phyloP scores from a whole-genome alignment of 30 jellyfish, hydroid and myxozoan species.

The Hydractinia echinata region DNA sequence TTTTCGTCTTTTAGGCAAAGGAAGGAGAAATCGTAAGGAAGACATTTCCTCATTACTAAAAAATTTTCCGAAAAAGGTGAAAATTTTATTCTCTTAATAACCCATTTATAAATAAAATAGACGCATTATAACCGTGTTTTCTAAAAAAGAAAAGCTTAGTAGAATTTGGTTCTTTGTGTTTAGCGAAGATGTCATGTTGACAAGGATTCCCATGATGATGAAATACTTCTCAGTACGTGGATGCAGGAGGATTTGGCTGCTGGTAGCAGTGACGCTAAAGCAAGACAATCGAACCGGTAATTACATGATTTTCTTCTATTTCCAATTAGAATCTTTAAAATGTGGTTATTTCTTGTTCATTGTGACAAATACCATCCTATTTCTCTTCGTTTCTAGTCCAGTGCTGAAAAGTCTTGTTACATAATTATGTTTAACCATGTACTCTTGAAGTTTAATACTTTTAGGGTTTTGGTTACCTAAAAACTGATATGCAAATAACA shows the following conservation, averaged over 20 bases:
- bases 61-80: conserved; percentile 2
- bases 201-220: not conserved
- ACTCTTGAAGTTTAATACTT: too few species aligned
- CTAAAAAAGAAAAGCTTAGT: too few species aligned
- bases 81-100: not conserved
- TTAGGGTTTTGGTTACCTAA: too few species aligned
- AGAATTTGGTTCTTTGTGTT: not conserved
- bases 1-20: not conserved
- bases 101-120: too few species aligned
- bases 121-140: too few species aligned
- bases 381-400: too few species aligned
- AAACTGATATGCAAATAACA: too few species aligned
- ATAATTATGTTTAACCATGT: too few species aligned
- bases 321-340: too few species aligned
- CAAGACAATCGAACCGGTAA: not conserved
- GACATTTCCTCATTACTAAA: conserved; percentile 15
- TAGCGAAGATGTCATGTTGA: not conserved
- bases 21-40: conserved; percentile 12
- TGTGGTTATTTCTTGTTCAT: too few species aligned
- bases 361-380: too few species aligned
- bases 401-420: too few species aligned
- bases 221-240: conserved; percentile 19
- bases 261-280: not conserved
- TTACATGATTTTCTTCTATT: not conserved
- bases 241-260: conserved; percentile 6